Conservation (phyloP, 2,888 invertebrate species). For the Aphodius sticticus region DNA sequence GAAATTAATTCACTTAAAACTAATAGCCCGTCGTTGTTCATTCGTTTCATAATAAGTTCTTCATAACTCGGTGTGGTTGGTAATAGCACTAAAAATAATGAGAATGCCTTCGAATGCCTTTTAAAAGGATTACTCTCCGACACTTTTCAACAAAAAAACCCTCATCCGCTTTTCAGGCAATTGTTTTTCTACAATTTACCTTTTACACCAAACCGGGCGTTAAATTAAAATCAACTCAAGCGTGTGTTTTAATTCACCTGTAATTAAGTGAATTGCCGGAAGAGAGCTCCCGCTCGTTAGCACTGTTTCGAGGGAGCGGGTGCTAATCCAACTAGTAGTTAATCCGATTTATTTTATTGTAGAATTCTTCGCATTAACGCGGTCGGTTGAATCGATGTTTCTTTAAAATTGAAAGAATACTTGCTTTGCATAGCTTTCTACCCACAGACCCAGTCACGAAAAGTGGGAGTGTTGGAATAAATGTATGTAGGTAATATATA, state of each 20-base stretch:
- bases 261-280: conserved; percentile 4
- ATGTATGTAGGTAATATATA: no score
- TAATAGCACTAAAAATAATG: no score
- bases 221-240: not conserved
- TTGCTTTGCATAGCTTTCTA: not conserved
- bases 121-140: no score
- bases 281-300: not conserved
- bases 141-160: not conserved
- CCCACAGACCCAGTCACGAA: no score
- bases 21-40: no score
- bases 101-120: no score
- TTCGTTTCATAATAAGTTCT: no score
- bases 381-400: not conserved
- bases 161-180: not conserved
- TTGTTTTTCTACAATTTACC: not conserved
- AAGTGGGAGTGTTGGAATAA: no score
- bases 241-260: not conserved
- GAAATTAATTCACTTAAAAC: no score
- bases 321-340: not conserved
- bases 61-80: no score
- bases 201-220: not conserved
- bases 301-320: not conserved
- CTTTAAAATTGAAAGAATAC: not conserved
- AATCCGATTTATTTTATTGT: not conserved
- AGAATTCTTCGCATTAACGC: not conserved